Conservation (phyloP, 2,797 vertebrate genomes). For the Ciconia nigra region DNA sequence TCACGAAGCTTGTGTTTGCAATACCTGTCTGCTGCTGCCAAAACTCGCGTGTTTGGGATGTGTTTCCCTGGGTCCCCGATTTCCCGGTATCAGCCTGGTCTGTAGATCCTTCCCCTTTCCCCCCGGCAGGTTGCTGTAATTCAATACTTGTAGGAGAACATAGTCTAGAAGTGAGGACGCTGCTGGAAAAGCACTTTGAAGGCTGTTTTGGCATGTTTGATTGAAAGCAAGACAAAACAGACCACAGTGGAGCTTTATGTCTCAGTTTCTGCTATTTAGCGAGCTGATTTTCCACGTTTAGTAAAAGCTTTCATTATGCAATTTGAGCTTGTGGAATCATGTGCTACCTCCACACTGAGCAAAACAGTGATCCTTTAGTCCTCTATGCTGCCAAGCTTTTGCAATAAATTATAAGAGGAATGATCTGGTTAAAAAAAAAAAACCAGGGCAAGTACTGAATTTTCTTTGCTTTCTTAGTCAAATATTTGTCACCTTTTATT, state of each 20-base stretch:
- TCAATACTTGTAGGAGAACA: fast-evolving
- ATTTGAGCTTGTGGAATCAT: slow-evolving; percentile 43
- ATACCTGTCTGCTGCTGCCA: neutral
- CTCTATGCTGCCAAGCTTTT: neutral
- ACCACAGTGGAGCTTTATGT: neutral
- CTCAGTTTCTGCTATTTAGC: neutral
- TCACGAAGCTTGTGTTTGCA: fast-evolving
- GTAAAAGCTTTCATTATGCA: slow-evolving; percentile 53
- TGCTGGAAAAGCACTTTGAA: neutral
- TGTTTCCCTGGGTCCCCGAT: fast-evolving
- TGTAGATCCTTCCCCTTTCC: neutral
- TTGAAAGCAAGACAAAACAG: neutral
- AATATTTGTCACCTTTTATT: neutral
- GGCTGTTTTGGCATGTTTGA: neutral
- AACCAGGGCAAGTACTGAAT: neutral
- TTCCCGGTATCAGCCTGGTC: neutral
- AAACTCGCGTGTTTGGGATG: neutral
- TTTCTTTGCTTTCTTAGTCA: neutral
- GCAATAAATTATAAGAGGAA: neutral
- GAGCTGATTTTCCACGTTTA: slow-evolving; percentile 5
- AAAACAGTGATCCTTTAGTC: slow-evolving; percentile 25
- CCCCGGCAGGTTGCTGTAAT: neutral
- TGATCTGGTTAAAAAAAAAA: neutral
- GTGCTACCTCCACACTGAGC: neutral
- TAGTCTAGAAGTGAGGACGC: neutral